These are phyloP conservation scores for Embidobia sp. DNA, from an alignment of 2,888 invertebrate species.

Conservation along the genomic window DNA sequence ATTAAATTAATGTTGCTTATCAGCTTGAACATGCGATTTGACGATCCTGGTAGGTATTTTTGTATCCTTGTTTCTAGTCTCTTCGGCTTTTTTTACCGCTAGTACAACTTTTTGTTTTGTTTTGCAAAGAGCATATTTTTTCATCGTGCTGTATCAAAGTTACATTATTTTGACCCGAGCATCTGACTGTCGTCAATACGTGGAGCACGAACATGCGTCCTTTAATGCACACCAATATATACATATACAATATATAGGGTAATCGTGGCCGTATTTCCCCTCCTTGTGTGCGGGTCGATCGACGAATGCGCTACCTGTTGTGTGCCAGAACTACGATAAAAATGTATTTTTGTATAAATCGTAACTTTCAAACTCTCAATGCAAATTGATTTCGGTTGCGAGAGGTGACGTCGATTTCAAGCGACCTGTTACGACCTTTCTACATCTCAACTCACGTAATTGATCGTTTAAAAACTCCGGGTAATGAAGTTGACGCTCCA, in stretches of 20 bases:
- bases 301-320: slow-evolving; percentile 63
- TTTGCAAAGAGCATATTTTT: slow-evolving; percentile 39
- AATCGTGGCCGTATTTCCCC: slow-evolving; percentile 62
- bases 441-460: background rate
- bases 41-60: too few relatives aligned
- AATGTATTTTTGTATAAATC: slow-evolving; percentile 47
- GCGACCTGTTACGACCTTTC: too few relatives aligned
- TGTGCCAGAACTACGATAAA: slow-evolving; percentile 48
- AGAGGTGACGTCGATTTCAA: background rate
- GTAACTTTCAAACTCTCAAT: slow-evolving; percentile 14
- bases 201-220: slow-evolving; percentile 63
- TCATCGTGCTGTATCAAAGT: slow-evolving; percentile 45
- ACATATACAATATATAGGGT: slow-evolving; percentile 54
- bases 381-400: background rate
- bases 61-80: too few relatives aligned
- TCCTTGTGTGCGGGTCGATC: slow-evolving; percentile 58
- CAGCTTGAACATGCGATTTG: too few relatives aligned
- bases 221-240: slow-evolving; percentile 62
- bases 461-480: slow-evolving; percentile 1
- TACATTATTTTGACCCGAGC: slow-evolving; percentile 61
- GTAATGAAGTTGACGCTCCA: slow-evolving; percentile 12
- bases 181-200: slow-evolving; percentile 62
- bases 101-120: too few relatives aligned
- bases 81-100: background rate
- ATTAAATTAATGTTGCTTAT: too few relatives aligned